Conservation (phyloP, 2,797 vertebrate genomes). For the Vespertilio murinus region DNA sequence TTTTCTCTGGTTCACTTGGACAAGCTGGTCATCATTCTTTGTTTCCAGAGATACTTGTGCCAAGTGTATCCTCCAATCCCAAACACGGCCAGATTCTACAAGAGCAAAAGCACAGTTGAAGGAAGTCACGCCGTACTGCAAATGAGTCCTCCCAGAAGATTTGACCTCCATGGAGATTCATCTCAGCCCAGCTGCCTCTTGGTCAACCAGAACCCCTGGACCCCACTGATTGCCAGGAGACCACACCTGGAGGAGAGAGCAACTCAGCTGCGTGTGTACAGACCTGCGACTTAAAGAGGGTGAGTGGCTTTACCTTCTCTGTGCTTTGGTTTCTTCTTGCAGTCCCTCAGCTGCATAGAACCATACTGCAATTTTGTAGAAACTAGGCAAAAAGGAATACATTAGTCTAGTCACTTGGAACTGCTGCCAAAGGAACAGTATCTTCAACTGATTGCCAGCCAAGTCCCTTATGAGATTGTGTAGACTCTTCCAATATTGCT, state of each 20-base stretch:
- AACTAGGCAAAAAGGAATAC: slow-evolving; percentile 83
- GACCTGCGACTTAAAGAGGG: slow-evolving; percentile 34
- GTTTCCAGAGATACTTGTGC: slow-evolving; percentile 37
- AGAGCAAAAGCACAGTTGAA: slow-evolving; percentile 61
- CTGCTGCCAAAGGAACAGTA: slow-evolving; percentile 81
- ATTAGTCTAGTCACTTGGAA: slow-evolving; percentile 72
- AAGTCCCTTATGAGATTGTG: slow-evolving; percentile 78
- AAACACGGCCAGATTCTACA: slow-evolving; percentile 53
- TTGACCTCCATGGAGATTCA: slow-evolving; percentile 11
- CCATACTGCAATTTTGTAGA: slow-evolving; percentile 80
- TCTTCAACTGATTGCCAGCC: slow-evolving; percentile 80
- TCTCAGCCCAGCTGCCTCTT: background rate
- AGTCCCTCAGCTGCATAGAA: slow-evolving; percentile 70
- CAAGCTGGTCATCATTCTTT: background rate
- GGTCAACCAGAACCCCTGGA: slow-evolving; percentile 42
- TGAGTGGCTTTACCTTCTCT: slow-evolving; percentile 56
- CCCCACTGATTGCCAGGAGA: slow-evolving; percentile 25
- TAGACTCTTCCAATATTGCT: slow-evolving; percentile 72
- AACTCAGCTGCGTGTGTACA: background rate
- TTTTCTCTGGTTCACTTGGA: background rate
- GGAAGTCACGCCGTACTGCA: slow-evolving; percentile 5
- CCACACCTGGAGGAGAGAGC: background rate
- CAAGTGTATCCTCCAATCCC: background rate
- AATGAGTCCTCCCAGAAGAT: slow-evolving; percentile 25
- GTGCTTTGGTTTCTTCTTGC: slow-evolving; percentile 65